A percentile compares a stretch with the other conserved stretches of the same genome.
Evolutionary conservation across 2,113 vertebrate species (phyloP).

Genomic region (Hydrolagus affinis): DNA sequence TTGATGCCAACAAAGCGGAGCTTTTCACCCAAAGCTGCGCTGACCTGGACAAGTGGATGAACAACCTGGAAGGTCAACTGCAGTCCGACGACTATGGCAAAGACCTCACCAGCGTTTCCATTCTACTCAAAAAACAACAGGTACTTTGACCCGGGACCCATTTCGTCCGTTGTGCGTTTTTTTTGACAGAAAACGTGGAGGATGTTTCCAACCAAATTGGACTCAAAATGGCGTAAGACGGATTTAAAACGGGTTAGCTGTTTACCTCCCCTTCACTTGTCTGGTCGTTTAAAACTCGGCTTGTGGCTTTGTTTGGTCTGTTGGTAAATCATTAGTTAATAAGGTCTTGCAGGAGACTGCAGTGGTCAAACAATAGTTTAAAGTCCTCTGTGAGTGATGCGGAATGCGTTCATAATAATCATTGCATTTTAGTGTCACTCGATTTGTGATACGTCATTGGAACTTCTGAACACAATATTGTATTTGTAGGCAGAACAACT

Average conservation of each 20-base stretch:
- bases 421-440: too few species aligned
- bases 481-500: too few species aligned
- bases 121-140: slow-evolving; percentile 93
- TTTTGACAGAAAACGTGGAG: background rate
- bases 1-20: slow-evolving; percentile 92
- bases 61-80: slow-evolving; percentile 83
- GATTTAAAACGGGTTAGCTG: background rate
- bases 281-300: background rate
- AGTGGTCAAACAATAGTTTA: background rate
- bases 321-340: background rate
- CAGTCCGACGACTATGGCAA: slow-evolving; percentile 91
- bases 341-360: background rate
- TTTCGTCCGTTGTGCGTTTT: background rate
- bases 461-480: too few species aligned
- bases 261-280: background rate
- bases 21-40: slow-evolving; percentile 94
- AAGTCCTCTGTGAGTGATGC: too few species aligned
- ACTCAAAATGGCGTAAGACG: too few species aligned
- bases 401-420: too few species aligned
- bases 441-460: too few species aligned
- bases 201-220: background rate
- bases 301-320: background rate
- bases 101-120: slow-evolving; percentile 92
- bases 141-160: slow-evolving; percentile 47
- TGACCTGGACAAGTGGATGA: slow-evolving; percentile 87